A percentile compares a stretch with the other conserved stretches of the same genome.
phyloP scores from a whole-genome alignment of 2,888 invertebrate genomes.

The Clostera curtula region DNA sequence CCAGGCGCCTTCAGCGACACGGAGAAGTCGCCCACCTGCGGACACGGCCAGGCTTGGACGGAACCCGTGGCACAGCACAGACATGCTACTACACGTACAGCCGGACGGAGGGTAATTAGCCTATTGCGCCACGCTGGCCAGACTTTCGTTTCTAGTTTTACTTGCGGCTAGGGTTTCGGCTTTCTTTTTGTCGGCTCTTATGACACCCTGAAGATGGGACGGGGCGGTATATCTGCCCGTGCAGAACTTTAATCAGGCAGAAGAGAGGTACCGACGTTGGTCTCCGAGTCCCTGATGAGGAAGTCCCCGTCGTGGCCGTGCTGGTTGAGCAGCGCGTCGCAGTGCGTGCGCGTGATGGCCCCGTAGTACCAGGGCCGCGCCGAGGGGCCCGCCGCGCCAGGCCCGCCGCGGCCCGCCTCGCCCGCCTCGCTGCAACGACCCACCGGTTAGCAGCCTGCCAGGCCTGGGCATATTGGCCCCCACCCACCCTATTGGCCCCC shows the following conservation, averaged over 20 bases:
- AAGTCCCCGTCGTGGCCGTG: constrained; percentile 98
- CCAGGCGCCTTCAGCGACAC: constrained; percentile 98
- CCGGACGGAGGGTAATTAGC: neutral
- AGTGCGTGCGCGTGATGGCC: constrained; percentile 94
- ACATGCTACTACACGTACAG: neutral
- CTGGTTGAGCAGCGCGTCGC: constrained; percentile 95
- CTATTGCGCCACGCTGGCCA: too few relatives aligned
- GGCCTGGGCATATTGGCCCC: too few relatives aligned
- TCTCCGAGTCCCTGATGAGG: constrained; percentile 98
- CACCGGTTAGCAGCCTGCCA: too few relatives aligned
- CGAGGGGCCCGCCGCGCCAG: constrained; percentile 28
- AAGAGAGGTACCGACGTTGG: constrained; percentile 85
- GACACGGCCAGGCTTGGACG: too few relatives aligned
- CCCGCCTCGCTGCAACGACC: constrained; percentile 57
- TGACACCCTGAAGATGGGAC: too few relatives aligned
- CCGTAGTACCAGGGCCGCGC: constrained; percentile 99
- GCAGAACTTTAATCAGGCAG: too few relatives aligned
- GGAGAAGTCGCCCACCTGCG: constrained; percentile 97
- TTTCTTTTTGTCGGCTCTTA: too few relatives aligned
- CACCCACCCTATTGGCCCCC: constrained; percentile 74
- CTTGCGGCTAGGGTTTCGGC: too few relatives aligned
- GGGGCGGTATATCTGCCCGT: too few relatives aligned
- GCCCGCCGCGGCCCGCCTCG: constrained; percentile 18
- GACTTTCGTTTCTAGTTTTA: too few relatives aligned
- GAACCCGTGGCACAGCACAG: too few relatives aligned